These are phyloP conservation scores for Crossocerus cetratus DNA, from an alignment of 2,888 invertebrate genomes.

Conservation along the genomic window DNA sequence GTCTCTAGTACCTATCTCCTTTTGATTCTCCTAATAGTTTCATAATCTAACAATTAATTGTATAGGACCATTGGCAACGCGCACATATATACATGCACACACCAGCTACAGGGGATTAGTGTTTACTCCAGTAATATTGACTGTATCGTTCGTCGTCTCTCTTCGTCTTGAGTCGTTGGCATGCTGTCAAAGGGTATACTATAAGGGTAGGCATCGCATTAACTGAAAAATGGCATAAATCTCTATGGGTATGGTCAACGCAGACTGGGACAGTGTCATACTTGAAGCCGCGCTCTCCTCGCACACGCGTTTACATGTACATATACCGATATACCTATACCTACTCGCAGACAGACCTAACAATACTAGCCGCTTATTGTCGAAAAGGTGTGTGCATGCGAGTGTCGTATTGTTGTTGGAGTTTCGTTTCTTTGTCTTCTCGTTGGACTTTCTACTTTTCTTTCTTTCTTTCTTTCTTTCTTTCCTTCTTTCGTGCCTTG, in stretches of 20 bases:
- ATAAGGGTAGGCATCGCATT: constrained; percentile 46
- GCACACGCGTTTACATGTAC: constrained; percentile 46
- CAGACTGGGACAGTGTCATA: too few species aligned
- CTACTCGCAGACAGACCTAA: constrained; percentile 54
- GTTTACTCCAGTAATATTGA: constrained; percentile 66
- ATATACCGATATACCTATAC: too few species aligned
- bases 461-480: not conserved
- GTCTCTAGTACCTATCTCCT: constrained; percentile 56
- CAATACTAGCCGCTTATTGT: constrained; percentile 72
- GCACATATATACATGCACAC: constrained; percentile 74
- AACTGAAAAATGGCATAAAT: constrained; percentile 8
- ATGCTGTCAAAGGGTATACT: constrained; percentile 23
- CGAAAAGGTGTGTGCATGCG: constrained; percentile 70
- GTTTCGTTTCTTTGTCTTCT: too few species aligned
- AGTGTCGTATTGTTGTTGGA: constrained; percentile 43
- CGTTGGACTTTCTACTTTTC: too few species aligned
- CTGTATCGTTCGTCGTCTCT: constrained; percentile 65
- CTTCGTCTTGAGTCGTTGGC: constrained; percentile 56
- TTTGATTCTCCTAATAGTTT: constrained; percentile 58
- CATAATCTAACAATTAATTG: constrained; percentile 52
- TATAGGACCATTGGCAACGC: constrained; percentile 70
- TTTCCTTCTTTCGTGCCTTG: not conserved
- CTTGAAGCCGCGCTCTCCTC: constrained; percentile 28
- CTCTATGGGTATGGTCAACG: too few species aligned
- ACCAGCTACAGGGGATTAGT: constrained; percentile 67